phyloP scores from a whole-genome alignment of 2,888 invertebrate genomes.

The Papilio protenor region DNA sequence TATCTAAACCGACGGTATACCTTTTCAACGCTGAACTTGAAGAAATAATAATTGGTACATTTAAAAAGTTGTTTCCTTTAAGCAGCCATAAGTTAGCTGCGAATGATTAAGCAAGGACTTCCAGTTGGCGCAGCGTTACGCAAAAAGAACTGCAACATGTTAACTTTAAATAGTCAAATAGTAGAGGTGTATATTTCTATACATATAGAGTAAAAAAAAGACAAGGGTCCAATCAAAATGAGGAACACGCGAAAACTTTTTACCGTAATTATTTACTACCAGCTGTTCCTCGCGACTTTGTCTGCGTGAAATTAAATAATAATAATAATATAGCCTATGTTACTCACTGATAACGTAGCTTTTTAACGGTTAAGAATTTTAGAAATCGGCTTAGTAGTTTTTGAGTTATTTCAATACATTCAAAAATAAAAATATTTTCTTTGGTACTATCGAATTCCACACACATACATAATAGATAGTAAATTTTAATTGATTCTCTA shows the following conservation, averaged over 20 bases:
- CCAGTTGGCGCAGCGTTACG: slow-evolving; percentile 22
- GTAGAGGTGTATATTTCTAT: slow-evolving; percentile 5
- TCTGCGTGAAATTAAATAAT: too few relatives aligned
- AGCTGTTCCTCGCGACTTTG: too few relatives aligned
- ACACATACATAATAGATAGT: too few relatives aligned
- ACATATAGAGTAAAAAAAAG: neutral
- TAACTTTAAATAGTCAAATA: slow-evolving; percentile 22
- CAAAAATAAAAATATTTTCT: too few relatives aligned
- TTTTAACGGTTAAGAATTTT: too few relatives aligned
- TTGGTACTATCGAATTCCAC: too few relatives aligned
- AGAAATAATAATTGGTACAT: neutral
- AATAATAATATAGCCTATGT: too few relatives aligned
- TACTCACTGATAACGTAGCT: too few relatives aligned
- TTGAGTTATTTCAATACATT: too few relatives aligned
- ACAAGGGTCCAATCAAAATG: neutral
- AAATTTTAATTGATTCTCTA: too few relatives aligned
- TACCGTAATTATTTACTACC: too few relatives aligned
- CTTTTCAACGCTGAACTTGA: neutral
- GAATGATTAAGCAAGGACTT: slow-evolving; percentile 29
- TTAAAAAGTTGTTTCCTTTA: slow-evolving; percentile 14
- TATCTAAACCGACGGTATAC: neutral
- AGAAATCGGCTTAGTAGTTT: too few relatives aligned
- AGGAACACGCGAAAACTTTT: neutral
- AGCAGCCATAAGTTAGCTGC: neutral
- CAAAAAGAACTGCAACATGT: slow-evolving; percentile 31